Conservation (phyloP, 1,140 invertebrate genomes). For the Cydia strobilella region DNA sequence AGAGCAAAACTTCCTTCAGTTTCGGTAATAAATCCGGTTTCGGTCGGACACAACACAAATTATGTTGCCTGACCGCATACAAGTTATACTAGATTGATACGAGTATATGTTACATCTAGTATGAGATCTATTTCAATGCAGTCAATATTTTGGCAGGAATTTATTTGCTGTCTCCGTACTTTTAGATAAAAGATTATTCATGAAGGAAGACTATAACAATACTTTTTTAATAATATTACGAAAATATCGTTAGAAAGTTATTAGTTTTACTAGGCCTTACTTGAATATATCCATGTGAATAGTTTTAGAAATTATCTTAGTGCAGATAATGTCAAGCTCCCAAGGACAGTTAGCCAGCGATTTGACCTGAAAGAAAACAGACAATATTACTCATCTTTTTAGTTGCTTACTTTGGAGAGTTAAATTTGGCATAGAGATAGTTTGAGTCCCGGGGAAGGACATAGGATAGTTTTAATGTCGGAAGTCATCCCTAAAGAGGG, state of each 20-base stretch:
- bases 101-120: conserved; percentile 28
- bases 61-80: background rate
- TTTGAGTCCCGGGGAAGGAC: too few species aligned
- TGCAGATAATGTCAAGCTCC: background rate
- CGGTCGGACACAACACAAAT: background rate
- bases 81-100: conserved; percentile 14
- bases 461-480: too few species aligned
- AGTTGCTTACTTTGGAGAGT: too few species aligned
- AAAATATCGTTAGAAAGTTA: conserved; percentile 20
- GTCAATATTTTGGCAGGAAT: conserved; percentile 23
- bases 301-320: background rate
- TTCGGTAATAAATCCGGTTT: too few species aligned
- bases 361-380: conserved; percentile 19
- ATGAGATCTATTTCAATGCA: conserved; percentile 30
- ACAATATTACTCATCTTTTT: conserved; percentile 32
- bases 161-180: background rate
- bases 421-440: too few species aligned
- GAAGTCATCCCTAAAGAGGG: too few species aligned
- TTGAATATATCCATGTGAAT: background rate
- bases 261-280: background rate
- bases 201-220: conserved; percentile 10
- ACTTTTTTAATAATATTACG: conserved; percentile 10
- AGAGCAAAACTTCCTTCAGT: too few species aligned
- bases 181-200: background rate
- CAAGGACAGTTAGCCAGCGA: background rate